These are phyloP conservation scores for Mixornis gularis DNA, from an alignment of 2,113 vertebrate genomes.

Conservation along the genomic window DNA sequence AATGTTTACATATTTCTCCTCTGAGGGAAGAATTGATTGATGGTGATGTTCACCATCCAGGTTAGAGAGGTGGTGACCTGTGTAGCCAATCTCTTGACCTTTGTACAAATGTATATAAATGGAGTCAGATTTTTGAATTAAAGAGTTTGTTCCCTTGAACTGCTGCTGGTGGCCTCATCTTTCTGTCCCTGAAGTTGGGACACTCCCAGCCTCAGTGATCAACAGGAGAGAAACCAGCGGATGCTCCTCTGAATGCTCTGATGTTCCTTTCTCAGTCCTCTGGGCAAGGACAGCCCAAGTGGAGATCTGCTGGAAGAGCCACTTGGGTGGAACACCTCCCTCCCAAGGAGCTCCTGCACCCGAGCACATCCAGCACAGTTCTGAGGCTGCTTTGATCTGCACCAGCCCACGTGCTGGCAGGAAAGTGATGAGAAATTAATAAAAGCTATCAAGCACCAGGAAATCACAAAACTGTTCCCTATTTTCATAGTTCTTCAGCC, in stretches of 20 bases:
- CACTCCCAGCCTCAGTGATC: no score
- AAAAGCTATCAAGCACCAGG: background rate
- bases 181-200: no score
- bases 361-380: background rate
- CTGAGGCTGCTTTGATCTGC: background rate
- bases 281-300: background rate
- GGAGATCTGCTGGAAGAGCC: background rate
- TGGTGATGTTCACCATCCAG: no score
- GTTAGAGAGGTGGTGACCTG: no score
- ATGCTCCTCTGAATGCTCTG: background rate
- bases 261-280: background rate
- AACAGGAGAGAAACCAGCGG: background rate
- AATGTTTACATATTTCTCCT: no score
- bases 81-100: no score
- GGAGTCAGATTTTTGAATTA: no score
- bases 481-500: background rate
- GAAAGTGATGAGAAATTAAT: background rate
- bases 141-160: no score
- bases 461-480: background rate
- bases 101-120: no score
- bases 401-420: background rate
- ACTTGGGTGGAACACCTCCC: background rate
- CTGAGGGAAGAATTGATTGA: no score
- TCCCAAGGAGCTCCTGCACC: background rate
- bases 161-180: no score